Conservation (phyloP, 2,113 vertebrate genomes). For the Cranoglanis bouderius region DNA sequence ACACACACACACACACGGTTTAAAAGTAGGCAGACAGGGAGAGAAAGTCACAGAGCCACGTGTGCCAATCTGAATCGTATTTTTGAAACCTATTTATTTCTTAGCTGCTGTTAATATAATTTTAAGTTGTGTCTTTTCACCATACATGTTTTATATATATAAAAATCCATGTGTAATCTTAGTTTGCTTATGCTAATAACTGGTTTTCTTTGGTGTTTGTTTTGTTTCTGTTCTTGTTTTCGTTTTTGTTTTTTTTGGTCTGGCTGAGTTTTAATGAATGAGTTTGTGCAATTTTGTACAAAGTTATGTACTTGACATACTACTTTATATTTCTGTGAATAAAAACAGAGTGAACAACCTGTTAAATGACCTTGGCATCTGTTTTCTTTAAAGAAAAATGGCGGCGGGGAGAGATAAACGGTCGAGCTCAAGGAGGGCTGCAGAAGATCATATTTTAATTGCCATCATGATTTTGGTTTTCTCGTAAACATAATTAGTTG, state of each 20-base stretch:
- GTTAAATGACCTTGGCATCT: neutral
- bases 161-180: neutral
- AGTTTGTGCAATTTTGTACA: conserved; percentile 79
- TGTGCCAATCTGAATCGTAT: conserved; percentile 76
- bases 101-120: conserved; percentile 66
- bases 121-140: conserved; percentile 64
- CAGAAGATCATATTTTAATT: neutral
- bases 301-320: conserved; percentile 78
- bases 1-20: conserved; percentile 6
- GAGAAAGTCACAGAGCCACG: conserved; percentile 56
- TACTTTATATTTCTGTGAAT: conserved; percentile 83
- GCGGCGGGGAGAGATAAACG: neutral
- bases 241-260: conserved; percentile 63
- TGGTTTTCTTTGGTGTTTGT: conserved; percentile 25
- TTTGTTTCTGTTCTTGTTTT: conserved; percentile 58
- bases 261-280: conserved; percentile 70
- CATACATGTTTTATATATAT: neutral
- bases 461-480: neutral
- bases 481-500: neutral
- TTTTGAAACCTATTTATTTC: conserved; percentile 72
- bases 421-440: neutral
- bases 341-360: conserved; percentile 69
- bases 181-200: neutral
- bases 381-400: neutral
- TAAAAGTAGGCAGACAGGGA: conserved; percentile 15